Evolutionary conservation across 1,140 invertebrate species (phyloP).

Genomic region (Sinonovacula constricta): DNA sequence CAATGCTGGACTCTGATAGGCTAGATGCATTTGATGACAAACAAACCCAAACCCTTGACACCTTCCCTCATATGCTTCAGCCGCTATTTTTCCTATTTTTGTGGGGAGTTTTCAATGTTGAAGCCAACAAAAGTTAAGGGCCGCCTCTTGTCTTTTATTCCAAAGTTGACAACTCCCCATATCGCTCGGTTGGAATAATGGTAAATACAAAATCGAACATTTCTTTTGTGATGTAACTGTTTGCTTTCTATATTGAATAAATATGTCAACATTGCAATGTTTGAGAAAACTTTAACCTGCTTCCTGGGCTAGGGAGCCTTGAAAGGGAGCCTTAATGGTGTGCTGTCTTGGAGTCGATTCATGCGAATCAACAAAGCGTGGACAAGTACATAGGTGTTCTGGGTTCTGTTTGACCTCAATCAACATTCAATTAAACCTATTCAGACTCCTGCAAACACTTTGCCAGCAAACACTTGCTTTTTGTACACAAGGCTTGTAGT

Average conservation of each 20-base stretch:
- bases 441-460: too few species aligned
- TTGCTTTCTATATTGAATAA: constrained; percentile 45
- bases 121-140: constrained; percentile 10
- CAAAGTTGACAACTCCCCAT: too few species aligned
- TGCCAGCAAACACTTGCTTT: constrained; percentile 18
- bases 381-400: constrained; percentile 19
- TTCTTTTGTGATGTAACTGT: constrained; percentile 52
- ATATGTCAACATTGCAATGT: constrained; percentile 47
- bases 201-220: constrained; percentile 52
- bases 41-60: too few species aligned
- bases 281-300: constrained; percentile 50
- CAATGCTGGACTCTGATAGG: too few species aligned
- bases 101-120: constrained; percentile 17
- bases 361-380: constrained; percentile 16
- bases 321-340: constrained; percentile 8
- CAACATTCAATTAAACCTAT: neutral
- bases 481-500: neutral
- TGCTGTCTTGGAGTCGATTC: neutral
- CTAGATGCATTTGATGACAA: too few species aligned
- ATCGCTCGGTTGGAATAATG: too few species aligned
- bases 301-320: constrained; percentile 13
- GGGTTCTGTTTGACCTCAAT: neutral
- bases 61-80: too few species aligned
- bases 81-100: constrained; percentile 29
- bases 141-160: constrained; percentile 37